A percentile compares a stretch with the other conserved stretches of the same genome.
phyloP scores from a whole-genome alignment of 1,140 invertebrate species.

The Melipona quadrifasciata region DNA sequence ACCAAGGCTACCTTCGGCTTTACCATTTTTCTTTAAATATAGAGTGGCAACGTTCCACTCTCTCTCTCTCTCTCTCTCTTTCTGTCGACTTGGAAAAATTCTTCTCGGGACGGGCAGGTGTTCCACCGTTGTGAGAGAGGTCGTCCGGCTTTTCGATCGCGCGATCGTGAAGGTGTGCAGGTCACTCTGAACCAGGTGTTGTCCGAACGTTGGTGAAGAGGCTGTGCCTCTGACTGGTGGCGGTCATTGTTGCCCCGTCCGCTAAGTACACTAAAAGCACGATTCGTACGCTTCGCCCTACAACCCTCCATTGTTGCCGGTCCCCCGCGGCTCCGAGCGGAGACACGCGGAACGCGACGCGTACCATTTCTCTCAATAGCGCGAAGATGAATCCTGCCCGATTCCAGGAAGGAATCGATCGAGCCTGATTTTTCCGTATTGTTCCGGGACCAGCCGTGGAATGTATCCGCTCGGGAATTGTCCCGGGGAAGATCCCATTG shows the following conservation, averaged over 20 bases:
- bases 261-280: constrained; percentile 61
- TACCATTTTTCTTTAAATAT: constrained; percentile 10
- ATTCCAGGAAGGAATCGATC: constrained; percentile 45
- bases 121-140: background rate
- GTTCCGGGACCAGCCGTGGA: constrained; percentile 3
- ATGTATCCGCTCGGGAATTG: constrained; percentile 23
- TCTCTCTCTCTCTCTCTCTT: too few species aligned
- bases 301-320: constrained; percentile 3
- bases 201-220: constrained; percentile 63
- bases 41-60: too few species aligned
- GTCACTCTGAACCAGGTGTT: constrained; percentile 69
- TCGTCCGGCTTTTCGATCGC: background rate
- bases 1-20: background rate
- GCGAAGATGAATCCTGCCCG: constrained; percentile 21
- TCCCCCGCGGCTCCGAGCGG: background rate
- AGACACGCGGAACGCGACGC: constrained; percentile 1
- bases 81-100: background rate
- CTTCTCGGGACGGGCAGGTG: constrained; percentile 54
- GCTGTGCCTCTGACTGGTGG: constrained; percentile 65
- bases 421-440: constrained; percentile 37
- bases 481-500: constrained; percentile 36
- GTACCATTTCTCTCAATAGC: constrained; percentile 6
- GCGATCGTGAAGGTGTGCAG: constrained; percentile 56
- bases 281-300: background rate
- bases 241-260: constrained; percentile 70